Evolutionary conservation across 2,113 vertebrate species (phyloP).

Genomic region (Xenopus laevis): DNA sequence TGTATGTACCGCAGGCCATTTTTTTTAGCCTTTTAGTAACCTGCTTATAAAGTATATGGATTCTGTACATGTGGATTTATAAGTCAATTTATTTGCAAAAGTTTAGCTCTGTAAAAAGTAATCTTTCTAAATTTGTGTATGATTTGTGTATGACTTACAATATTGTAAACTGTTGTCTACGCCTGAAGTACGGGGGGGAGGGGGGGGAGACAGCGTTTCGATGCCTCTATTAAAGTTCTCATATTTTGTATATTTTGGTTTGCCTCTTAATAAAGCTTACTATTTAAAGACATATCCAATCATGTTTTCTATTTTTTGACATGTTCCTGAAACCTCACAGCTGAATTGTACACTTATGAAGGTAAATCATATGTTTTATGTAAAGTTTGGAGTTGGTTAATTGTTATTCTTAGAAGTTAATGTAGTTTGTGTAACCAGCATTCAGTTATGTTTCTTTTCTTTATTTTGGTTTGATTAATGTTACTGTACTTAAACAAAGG

Average conservation of each 20-base stretch:
- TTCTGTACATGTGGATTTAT: not conserved
- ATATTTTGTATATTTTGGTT: slow-evolving; percentile 32
- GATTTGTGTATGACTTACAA: not conserved
- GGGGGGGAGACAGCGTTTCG: not conserved
- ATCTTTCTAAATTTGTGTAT: not conserved
- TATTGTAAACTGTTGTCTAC: slow-evolving; percentile 15
- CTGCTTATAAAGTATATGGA: not conserved
- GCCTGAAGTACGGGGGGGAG: not conserved
- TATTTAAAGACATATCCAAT: slow-evolving; percentile 39
- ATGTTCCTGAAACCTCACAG: slow-evolving; percentile 41
- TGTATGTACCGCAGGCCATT: not conserved
- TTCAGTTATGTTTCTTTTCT: slow-evolving; percentile 21
- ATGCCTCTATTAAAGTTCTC: slow-evolving; percentile 2
- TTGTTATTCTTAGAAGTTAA: slow-evolving; percentile 3
- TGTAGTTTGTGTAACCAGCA: slow-evolving; percentile 16
- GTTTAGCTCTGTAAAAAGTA: not conserved
- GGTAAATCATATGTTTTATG: slow-evolving; percentile 37
- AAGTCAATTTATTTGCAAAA: not conserved
- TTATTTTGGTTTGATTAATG: slow-evolving; percentile 19
- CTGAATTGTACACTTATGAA: slow-evolving; percentile 39
- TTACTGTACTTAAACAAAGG: slow-evolving; percentile 22
- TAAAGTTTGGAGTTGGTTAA: slow-evolving; percentile 25
- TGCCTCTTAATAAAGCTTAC: slow-evolving; percentile 29
- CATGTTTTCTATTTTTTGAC: slow-evolving; percentile 41
- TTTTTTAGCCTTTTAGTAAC: too few relatives aligned